phyloP scores from a whole-genome alignment of 2,113 vertebrate genomes.

The Coreoperca whiteheadi region DNA sequence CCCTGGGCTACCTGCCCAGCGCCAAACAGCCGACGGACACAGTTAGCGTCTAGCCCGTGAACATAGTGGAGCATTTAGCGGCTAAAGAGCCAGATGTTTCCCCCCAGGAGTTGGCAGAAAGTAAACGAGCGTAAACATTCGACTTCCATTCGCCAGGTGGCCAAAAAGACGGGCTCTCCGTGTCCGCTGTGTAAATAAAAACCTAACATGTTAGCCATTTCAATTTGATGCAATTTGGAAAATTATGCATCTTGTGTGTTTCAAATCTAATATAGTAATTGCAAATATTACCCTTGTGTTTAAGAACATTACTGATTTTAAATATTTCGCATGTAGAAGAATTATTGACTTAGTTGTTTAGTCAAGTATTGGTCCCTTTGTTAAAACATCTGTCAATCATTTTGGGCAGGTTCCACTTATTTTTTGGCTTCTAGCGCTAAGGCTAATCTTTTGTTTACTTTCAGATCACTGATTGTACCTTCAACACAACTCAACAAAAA shows the following conservation, averaged over 20 bases:
- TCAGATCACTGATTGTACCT: slow-evolving; percentile 29
- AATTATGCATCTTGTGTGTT: not conserved
- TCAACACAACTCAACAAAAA: not conserved
- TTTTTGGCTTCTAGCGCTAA: not conserved
- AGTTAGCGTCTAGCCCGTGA: not conserved
- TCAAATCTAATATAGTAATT: not conserved
- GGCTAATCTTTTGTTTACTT: slow-evolving; percentile 38
- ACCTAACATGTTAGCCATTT: not conserved
- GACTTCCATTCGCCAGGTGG: not conserved
- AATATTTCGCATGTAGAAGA: not conserved
- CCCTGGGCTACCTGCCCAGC: too few relatives aligned
- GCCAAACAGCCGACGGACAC: not conserved
- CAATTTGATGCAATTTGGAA: too few relatives aligned
- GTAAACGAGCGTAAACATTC: not conserved
- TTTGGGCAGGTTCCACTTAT: not conserved
- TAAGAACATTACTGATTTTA: not conserved
- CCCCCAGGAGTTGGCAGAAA: not conserved
- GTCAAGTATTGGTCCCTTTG: slow-evolving; percentile 9
- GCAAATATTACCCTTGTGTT: not conserved
- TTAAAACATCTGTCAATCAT: slow-evolving; percentile 18
- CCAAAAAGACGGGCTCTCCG: not conserved
- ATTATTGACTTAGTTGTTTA: slow-evolving; percentile 1
- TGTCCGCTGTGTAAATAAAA: slow-evolving; percentile 11
- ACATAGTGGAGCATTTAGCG: not conserved
- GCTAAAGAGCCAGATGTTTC: not conserved